Percentiles rank a stretch among this genome's conserved stretches.
Conservation (phyloP, 1,140 invertebrate species). For the Ganaspis sp. region DNA sequence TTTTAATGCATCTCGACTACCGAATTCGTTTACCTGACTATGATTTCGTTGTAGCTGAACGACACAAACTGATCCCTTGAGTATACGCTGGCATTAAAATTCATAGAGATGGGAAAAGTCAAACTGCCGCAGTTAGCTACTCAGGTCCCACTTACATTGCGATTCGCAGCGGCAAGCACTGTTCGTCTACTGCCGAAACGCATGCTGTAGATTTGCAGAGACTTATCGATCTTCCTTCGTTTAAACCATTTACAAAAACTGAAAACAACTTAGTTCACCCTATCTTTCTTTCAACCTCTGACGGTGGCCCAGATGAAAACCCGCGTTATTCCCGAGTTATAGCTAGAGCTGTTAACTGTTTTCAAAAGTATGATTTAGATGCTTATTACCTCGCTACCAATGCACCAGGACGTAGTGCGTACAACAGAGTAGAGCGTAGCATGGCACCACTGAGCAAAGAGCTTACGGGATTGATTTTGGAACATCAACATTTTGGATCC, state of each 20-base stretch:
- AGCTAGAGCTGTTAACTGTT: not conserved
- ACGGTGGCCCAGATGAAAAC: not conserved
- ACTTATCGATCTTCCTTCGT: not conserved
- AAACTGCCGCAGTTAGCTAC: not conserved
- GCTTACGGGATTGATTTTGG: not conserved
- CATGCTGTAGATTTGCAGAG: not conserved
- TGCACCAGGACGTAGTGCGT: not conserved
- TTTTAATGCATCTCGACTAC: too few relatives aligned
- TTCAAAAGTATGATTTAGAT: not conserved
- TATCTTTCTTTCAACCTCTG: not conserved
- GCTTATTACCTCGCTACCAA: not conserved
- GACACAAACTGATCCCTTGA: not conserved
- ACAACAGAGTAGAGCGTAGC: not conserved
- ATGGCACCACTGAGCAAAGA: not conserved
- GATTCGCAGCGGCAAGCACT: constrained; percentile 1
- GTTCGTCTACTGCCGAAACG: not conserved
- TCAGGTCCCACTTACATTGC: not conserved
- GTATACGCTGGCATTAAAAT: not conserved
- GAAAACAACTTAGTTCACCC: not conserved
- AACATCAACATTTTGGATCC: not conserved
- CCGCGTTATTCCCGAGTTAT: not conserved
- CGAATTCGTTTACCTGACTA: not conserved
- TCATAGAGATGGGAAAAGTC: too few relatives aligned
- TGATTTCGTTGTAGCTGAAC: not conserved
- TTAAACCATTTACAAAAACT: not conserved